These are phyloP conservation scores for Amphiduros pacificus DNA, from an alignment of 2,888 invertebrate genomes.

Conservation along the genomic window DNA sequence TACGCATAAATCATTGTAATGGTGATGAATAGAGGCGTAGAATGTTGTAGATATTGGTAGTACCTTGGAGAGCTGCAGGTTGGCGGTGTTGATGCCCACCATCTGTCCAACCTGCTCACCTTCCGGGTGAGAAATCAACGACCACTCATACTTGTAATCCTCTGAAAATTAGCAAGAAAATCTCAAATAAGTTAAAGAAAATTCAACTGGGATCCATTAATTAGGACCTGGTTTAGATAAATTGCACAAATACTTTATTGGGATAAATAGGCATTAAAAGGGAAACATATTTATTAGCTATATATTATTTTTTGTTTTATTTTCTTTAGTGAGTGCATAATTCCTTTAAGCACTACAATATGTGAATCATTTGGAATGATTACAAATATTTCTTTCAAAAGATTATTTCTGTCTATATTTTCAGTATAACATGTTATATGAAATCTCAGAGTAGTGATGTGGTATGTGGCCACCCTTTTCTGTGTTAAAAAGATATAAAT, in stretches of 20 bases:
- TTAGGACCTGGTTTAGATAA: no score
- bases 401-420: no score
- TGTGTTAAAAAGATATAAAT: not conserved
- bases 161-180: constrained; percentile 24
- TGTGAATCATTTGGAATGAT: no score
- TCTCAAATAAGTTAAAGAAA: not conserved
- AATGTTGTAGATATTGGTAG: not conserved
- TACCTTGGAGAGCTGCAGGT: constrained; percentile 80
- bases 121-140: constrained; percentile 77
- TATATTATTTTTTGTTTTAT: not conserved
- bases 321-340: no score
- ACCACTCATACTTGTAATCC: constrained; percentile 88
- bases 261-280: not conserved
- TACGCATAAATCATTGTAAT: no score
- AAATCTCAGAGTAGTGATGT: no score
- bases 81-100: constrained; percentile 78
- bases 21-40: no score
- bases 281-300: not conserved
- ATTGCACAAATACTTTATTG: no score
- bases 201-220: not conserved
- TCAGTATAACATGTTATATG: no score
- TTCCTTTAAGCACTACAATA: no score
- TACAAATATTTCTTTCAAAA: no score
- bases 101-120: constrained; percentile 73
- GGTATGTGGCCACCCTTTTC: no score